Base-by-base conservation (phyloP, 2,113 vertebrate species). In the Varanus salvator region DNA sequence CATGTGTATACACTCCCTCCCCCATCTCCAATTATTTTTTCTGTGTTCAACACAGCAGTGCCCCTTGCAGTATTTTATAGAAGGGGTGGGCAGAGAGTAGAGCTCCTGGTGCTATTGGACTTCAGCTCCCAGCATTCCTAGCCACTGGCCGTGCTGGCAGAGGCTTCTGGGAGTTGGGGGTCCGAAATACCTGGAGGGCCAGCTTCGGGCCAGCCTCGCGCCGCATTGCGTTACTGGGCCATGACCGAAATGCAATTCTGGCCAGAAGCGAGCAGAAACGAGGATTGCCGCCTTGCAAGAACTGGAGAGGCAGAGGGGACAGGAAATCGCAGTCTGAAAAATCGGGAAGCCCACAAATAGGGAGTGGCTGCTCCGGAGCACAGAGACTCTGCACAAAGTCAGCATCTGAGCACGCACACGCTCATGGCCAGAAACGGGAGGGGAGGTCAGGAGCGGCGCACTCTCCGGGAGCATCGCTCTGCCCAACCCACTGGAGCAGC, bases 381-480 rank as follows among this genome's bases (percentile, higher is more conserved):
- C 15, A 57, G 86, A 78, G 85, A 71, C 74, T 87, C 44, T 60
- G 27, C 83, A 44, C 75, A 25, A 21, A 7, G n/a, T 8, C 88
- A 68, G 38, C 77, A 1, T 38, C 52, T 29, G 29, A 54, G 31
- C 11, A 57, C 69, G 34, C 17, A 25, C 27, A 77, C 31, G 29
- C 88, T 77, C 60, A 78, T 68, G 23, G 34, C 14, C 86, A 77
- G 82, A 85, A 88, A 88, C 66, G 25, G n/a, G 27, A 6, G 19
- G 8, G 7, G 69, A 4, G 25, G 38, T 44, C 21, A 2, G 12
- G 50, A 34, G 60, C 6, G 60, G 74, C 64, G 38, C 48, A 25
- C 80, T 87, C 29, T 5, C 57, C 29, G 11, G 48, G 25, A 57
- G 17, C 4, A 69, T 91, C 77, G 34, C 4, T 64, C 17, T 0